A percentile compares a stretch with the other conserved stretches of the same genome.
These are phyloP conservation scores for Neuroterus valhalla DNA, from an alignment of 1,140 invertebrate species.

Conservation along the genomic window DNA sequence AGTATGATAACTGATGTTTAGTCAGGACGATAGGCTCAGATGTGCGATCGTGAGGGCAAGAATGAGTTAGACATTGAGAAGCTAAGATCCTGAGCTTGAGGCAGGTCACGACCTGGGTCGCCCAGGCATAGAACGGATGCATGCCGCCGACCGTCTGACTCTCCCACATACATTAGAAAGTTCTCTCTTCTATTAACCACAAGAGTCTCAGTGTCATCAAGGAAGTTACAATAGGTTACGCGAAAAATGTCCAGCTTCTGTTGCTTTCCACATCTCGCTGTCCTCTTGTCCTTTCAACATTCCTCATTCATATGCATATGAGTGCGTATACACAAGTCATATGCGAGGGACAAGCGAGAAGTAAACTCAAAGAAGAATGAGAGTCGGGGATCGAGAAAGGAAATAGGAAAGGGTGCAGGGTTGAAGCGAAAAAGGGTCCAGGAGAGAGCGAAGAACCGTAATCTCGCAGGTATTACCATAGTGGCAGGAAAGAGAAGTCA, in stretches of 20 bases:
- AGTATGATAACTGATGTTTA: slow-evolving; percentile 8
- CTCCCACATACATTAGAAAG: slow-evolving; percentile 69
- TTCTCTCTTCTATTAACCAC: slow-evolving; percentile 63
- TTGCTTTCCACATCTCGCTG: background rate
- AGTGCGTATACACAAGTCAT: background rate
- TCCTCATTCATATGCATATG: background rate
- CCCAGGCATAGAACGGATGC: slow-evolving; percentile 62
- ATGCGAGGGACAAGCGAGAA: background rate
- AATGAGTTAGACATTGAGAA: slow-evolving; percentile 35
- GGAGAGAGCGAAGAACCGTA: slow-evolving; percentile 49
- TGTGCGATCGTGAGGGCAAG: slow-evolving; percentile 40
- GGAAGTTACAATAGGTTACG: slow-evolving; percentile 59
- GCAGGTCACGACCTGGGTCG: slow-evolving; percentile 64
- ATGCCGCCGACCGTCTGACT: slow-evolving; percentile 59
- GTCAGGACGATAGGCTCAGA: slow-evolving; percentile 36
- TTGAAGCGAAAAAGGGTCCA: slow-evolving; percentile 31
- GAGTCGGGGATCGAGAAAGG: slow-evolving; percentile 31
- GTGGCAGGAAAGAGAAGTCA: slow-evolving; percentile 58
- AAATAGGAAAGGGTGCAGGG: slow-evolving; percentile 47
- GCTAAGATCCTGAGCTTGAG: slow-evolving; percentile 43
- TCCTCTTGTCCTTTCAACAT: background rate
- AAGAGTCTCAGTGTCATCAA: slow-evolving; percentile 37
- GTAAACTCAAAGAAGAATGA: background rate
- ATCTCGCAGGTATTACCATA: slow-evolving; percentile 56
- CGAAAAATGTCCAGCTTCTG: slow-evolving; percentile 6